phyloP scores from a whole-genome alignment of 2,797 vertebrate genomes.

The Gallirallus australis region DNA sequence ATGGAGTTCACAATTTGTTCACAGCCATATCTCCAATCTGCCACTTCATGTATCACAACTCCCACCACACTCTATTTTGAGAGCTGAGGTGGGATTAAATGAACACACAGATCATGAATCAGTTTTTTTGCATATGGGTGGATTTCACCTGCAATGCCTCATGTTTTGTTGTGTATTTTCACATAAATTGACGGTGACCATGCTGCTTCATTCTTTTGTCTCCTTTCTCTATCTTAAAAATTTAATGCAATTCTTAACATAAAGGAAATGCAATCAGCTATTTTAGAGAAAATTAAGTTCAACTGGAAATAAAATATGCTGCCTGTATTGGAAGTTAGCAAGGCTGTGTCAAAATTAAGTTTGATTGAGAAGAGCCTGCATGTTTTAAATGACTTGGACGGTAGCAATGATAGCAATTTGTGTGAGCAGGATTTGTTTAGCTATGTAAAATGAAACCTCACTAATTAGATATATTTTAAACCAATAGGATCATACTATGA shows the following conservation, averaged over 20 bases:
- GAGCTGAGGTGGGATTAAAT: constrained; percentile 53
- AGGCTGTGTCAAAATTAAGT: background rate
- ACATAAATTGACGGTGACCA: background rate
- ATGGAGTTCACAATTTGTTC: constrained; percentile 50
- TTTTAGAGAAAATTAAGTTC: background rate
- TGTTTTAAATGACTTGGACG: background rate
- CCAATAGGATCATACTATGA: background rate
- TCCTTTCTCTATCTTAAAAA: background rate
- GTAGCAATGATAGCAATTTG: background rate
- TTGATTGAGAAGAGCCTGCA: background rate
- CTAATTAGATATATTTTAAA: constrained; percentile 25
- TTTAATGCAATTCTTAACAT: background rate
- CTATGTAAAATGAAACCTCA: background rate
- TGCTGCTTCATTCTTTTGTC: background rate
- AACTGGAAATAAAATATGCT: background rate
- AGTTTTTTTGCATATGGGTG: constrained; percentile 27
- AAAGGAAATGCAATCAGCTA: background rate
- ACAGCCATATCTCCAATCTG: constrained; percentile 61
- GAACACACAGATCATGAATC: constrained; percentile 61
- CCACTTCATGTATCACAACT: constrained; percentile 63
- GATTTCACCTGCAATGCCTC: constrained; percentile 43
- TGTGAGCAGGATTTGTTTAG: background rate
- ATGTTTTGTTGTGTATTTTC: background rate
- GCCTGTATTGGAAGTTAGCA: background rate
- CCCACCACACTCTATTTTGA: constrained; percentile 49